Percentiles rank a stretch among this genome's conserved stretches.
Evolutionary conservation across 2,113 vertebrate genomes (phyloP).

Genomic region (Hyperopisus bebe): DNA sequence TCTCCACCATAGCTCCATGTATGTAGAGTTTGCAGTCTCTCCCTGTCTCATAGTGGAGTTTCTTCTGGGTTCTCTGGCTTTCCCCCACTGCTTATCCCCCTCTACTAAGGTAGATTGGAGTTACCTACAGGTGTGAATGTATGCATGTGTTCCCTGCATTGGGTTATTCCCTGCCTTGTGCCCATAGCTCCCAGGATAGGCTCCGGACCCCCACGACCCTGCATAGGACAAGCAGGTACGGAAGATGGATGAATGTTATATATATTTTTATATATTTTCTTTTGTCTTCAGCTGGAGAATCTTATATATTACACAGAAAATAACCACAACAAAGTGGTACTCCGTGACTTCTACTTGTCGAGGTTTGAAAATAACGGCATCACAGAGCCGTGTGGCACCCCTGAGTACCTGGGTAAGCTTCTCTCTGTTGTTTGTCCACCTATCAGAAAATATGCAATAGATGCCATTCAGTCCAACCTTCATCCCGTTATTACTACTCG

Average conservation of each 20-base stretch:
- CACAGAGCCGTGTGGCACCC: constrained; percentile 75
- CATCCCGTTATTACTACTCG: background rate
- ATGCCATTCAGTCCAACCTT: background rate
- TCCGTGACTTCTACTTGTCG: constrained; percentile 76
- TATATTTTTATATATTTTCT: background rate
- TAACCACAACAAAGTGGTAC: constrained; percentile 75
- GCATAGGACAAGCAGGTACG: background rate
- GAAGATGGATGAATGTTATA: background rate
- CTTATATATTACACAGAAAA: constrained; percentile 77
- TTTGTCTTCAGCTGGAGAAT: constrained; percentile 66
- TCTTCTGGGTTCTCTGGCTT: background rate
- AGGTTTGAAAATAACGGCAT: constrained; percentile 72
- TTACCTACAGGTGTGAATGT: background rate
- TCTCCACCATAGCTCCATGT: background rate
- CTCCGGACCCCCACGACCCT: background rate
- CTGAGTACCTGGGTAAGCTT: constrained; percentile 68
- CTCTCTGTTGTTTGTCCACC: background rate
- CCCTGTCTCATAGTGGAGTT: background rate
- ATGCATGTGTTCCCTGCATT: background rate
- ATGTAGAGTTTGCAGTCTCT: background rate
- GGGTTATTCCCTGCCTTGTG: background rate
- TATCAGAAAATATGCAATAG: background rate
- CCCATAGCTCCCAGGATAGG: background rate
- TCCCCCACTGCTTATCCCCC: no score
- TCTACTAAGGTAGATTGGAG: background rate